Percentiles rank a stretch among this genome's conserved stretches.
Evolutionary conservation across 2,888 invertebrate genomes (phyloP).

Genomic region (Caenorhabditis wallacei): DNA sequence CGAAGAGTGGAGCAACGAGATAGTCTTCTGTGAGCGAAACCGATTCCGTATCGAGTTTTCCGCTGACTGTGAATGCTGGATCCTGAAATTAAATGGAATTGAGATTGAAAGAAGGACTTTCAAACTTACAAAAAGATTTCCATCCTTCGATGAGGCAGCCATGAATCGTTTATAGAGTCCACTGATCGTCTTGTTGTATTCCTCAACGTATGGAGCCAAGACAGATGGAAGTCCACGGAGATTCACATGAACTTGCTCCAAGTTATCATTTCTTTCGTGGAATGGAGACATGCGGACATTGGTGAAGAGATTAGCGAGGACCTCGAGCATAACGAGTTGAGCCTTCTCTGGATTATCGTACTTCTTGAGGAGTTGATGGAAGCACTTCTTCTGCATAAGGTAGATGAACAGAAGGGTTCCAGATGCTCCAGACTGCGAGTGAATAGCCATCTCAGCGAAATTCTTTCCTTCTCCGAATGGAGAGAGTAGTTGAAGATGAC

Average conservation of each 20-base stretch:
- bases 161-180: slow-evolving; percentile 75
- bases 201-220: slow-evolving; percentile 62
- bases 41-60: slow-evolving; percentile 46
- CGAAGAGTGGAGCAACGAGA: slow-evolving; percentile 76
- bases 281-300: slow-evolving; percentile 75
- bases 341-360: slow-evolving; percentile 63
- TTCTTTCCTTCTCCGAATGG: slow-evolving; percentile 78
- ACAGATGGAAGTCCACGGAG: slow-evolving; percentile 48
- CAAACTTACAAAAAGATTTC: slow-evolving; percentile 70
- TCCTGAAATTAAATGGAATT: slow-evolving; percentile 36
- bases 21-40: slow-evolving; percentile 64
- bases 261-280: slow-evolving; percentile 67
- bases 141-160: slow-evolving; percentile 70
- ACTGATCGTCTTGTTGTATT: slow-evolving; percentile 76
- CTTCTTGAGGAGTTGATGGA: slow-evolving; percentile 75
- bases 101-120: neutral
- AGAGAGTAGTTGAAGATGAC: slow-evolving; percentile 79
- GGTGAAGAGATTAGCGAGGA: slow-evolving; percentile 81
- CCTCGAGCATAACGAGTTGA: slow-evolving; percentile 73
- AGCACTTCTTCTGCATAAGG: slow-evolving; percentile 78
- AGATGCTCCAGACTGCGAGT: slow-evolving; percentile 74
- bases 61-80: slow-evolving; percentile 51
- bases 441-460: slow-evolving; percentile 78
- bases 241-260: slow-evolving; percentile 50
- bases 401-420: slow-evolving; percentile 81